phyloP scores from a whole-genome alignment of 1,140 invertebrate genomes.

The Conopomorpha cramerella region DNA sequence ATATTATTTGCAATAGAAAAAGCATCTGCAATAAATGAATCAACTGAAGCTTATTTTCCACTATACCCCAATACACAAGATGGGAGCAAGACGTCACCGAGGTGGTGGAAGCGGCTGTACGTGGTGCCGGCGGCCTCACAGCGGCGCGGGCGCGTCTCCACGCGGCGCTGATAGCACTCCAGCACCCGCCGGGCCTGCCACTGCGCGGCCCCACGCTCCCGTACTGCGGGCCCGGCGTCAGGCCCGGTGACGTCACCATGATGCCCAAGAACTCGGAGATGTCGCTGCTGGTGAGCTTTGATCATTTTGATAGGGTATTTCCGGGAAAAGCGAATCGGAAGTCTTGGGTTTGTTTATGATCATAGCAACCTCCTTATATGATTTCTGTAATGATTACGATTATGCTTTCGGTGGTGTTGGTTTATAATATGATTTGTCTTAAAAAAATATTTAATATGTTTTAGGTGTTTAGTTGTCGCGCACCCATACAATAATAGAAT shows the following conservation, averaged over 20 bases:
- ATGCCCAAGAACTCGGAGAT: conserved; percentile 41
- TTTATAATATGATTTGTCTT: too few species aligned
- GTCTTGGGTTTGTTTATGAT: too few species aligned
- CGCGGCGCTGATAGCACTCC: conserved; percentile 32
- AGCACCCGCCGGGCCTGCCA: conserved; percentile 16
- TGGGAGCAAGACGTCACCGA: conserved; percentile 44
- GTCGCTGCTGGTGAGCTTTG: conserved; percentile 36
- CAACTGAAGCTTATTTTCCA: not conserved
- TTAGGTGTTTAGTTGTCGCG: too few species aligned
- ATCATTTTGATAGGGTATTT: conserved; percentile 1
- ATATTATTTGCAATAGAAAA: too few species aligned
- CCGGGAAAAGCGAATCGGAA: too few species aligned
- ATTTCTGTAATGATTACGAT: too few species aligned
- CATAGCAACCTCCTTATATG: too few species aligned
- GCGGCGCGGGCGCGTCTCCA: conserved; percentile 40
- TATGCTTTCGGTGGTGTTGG: too few species aligned
- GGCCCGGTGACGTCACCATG: conserved; percentile 51
- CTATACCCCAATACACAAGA: conserved; percentile 7
- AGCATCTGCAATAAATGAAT: too few species aligned
- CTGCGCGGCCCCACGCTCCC: conserved; percentile 29
- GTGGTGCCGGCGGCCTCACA: conserved; percentile 34
- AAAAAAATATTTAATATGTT: too few species aligned
- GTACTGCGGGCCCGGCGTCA: conserved; percentile 41
- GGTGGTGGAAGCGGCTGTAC: conserved; percentile 41
- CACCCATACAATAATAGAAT: too few species aligned